phyloP scores from a whole-genome alignment of 2,113 vertebrate genomes.

The Tyrannus savana region DNA sequence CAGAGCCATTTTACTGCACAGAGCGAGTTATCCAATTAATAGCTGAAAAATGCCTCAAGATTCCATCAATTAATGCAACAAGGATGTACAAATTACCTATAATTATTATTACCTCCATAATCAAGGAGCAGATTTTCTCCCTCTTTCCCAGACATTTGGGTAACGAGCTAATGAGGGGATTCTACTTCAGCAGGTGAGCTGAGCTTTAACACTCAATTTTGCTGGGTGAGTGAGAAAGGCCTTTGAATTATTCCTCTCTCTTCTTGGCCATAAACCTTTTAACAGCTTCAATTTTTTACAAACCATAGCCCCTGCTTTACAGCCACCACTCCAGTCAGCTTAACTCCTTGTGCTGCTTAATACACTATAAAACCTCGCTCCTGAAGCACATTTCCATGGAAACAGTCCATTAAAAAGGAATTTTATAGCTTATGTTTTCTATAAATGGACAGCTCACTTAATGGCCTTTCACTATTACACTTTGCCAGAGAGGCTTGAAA shows the following conservation, averaged over 20 bases:
- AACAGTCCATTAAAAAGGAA: slow-evolving; percentile 70
- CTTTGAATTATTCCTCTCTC: slow-evolving; percentile 14
- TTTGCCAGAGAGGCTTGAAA: slow-evolving; percentile 5
- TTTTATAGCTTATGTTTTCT: slow-evolving; percentile 61
- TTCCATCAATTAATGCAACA: slow-evolving; percentile 18
- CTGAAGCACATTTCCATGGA: slow-evolving; percentile 68
- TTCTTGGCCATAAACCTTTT: slow-evolving; percentile 5
- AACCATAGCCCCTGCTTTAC: slow-evolving; percentile 13
- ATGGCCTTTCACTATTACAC: slow-evolving; percentile 41
- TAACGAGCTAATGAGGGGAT: slow-evolving; percentile 33
- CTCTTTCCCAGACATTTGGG: not conserved
- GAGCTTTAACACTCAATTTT: slow-evolving; percentile 33
- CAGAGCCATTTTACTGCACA: not conserved
- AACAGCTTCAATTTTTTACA: slow-evolving; percentile 56
- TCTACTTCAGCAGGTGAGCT: not conserved
- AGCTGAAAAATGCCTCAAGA: slow-evolving; percentile 29
- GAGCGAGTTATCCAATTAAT: slow-evolving; percentile 17
- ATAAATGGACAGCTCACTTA: slow-evolving; percentile 58
- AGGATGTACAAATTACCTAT: slow-evolving; percentile 45
- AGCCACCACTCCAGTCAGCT: slow-evolving; percentile 8
- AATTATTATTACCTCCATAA: slow-evolving; percentile 44
- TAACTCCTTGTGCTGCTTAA: slow-evolving; percentile 38
- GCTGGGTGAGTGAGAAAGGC: not conserved
- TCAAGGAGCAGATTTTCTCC: slow-evolving; percentile 19
- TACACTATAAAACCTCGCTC: slow-evolving; percentile 27